A percentile compares a stretch with the other conserved stretches of the same genome.
phyloP scores from a whole-genome alignment of 2,888 invertebrate species.

The Meta bourneti region DNA sequence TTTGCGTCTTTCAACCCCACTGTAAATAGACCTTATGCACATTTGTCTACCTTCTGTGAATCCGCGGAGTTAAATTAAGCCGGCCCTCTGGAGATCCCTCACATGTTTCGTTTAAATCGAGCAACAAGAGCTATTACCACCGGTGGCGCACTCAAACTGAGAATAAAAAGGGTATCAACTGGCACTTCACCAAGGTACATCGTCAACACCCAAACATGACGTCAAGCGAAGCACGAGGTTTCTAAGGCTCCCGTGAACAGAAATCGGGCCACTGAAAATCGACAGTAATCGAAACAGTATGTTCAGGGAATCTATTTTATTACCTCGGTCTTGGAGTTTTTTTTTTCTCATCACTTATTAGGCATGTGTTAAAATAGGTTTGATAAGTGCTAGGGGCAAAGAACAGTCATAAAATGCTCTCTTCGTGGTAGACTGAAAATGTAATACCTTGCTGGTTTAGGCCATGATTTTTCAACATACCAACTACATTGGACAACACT shows the following conservation, averaged over 20 bases:
- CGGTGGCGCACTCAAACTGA: not conserved
- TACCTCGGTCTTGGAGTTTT: not conserved
- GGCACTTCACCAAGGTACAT: constrained; percentile 18
- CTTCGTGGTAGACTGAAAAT: no score
- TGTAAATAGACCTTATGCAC: no score
- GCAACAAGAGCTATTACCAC: constrained; percentile 10
- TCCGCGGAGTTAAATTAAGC: no score
- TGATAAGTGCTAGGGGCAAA: not conserved
- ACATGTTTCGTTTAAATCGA: not conserved
- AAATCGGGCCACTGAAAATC: not conserved
- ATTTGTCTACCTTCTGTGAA: no score
- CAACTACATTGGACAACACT: no score
- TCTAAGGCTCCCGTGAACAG: not conserved
- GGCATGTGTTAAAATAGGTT: no score
- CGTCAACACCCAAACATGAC: constrained; percentile 15
- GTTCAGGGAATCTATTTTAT: not conserved
- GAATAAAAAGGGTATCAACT: not conserved
- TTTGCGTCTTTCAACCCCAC: no score
- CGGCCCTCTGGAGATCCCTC: no score
- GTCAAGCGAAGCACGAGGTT: constrained; percentile 18
- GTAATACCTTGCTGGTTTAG: no score
- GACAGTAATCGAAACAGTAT: not conserved
- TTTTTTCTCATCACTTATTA: no score
- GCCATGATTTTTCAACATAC: no score
- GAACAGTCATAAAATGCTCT: not conserved